These are phyloP conservation scores for Fissipunctia ypsillon DNA, from an alignment of 2,888 invertebrate genomes.

Conservation along the genomic window DNA sequence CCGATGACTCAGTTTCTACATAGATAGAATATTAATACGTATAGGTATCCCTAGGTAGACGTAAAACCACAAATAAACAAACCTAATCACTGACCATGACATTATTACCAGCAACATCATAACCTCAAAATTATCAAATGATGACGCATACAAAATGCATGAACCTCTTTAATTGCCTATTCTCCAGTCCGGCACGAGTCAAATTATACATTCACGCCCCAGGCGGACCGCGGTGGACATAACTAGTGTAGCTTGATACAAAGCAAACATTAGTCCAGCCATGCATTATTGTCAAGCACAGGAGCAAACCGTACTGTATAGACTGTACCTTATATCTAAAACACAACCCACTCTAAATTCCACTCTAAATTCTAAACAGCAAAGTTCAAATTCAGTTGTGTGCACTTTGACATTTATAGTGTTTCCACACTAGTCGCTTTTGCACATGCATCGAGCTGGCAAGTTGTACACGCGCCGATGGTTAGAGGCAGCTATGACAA, in stretches of 20 bases:
- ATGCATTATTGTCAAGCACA: slow-evolving; percentile 91
- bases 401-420: slow-evolving; percentile 57
- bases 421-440: slow-evolving; percentile 69
- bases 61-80: neutral
- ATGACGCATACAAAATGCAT: slow-evolving; percentile 86
- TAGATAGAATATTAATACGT: neutral
- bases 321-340: slow-evolving; percentile 63
- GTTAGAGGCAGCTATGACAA: slow-evolving; percentile 85
- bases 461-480: slow-evolving; percentile 86
- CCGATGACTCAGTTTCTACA: neutral
- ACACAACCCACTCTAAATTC: slow-evolving; percentile 48
- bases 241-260: slow-evolving; percentile 88
- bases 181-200: slow-evolving; percentile 76
- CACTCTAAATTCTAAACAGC: neutral
- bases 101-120: slow-evolving; percentile 25
- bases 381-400: slow-evolving; percentile 48
- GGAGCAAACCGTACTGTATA: slow-evolving; percentile 68
- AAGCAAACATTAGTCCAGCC: slow-evolving; percentile 90
- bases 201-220: slow-evolving; percentile 89
- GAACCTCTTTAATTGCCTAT: slow-evolving; percentile 88
- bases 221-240: slow-evolving; percentile 85
- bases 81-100: neutral
- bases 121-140: slow-evolving; percentile 69
- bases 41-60: neutral
- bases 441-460: slow-evolving; percentile 85